phyloP scores from a whole-genome alignment of 2,888 invertebrate species.

The Aproaerema taeniolella region DNA sequence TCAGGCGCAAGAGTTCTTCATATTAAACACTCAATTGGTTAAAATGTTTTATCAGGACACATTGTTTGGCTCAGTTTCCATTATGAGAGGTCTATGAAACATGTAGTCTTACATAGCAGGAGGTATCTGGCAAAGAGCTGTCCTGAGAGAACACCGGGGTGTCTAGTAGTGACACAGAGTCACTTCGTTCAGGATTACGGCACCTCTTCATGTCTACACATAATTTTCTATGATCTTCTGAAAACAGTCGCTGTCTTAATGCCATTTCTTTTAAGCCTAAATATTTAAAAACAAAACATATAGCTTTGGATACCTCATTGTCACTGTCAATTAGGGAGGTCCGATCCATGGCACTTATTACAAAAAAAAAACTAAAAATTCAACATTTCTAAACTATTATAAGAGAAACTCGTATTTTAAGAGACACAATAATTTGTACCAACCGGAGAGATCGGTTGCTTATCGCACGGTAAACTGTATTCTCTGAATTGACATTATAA shows the following conservation, averaged over 20 bases:
- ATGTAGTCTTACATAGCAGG: constrained; percentile 1
- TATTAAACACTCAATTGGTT: neutral
- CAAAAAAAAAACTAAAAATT: neutral
- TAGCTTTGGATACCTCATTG: constrained; percentile 38
- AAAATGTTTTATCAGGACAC: neutral
- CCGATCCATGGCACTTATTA: constrained; percentile 41
- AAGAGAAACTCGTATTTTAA: too few species aligned
- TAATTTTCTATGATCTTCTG: constrained; percentile 40
- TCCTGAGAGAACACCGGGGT: constrained; percentile 39
- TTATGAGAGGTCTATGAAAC: too few species aligned
- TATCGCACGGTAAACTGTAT: constrained; percentile 4
- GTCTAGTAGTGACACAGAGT: constrained; percentile 43
- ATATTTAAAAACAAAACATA: neutral
- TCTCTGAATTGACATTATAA: constrained; percentile 3
- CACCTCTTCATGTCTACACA: constrained; percentile 72
- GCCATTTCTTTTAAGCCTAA: too few species aligned
- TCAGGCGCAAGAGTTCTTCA: too few species aligned
- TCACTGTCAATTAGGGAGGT: constrained; percentile 49
- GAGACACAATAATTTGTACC: too few species aligned
- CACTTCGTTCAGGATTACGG: constrained; percentile 43
- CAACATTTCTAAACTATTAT: constrained; percentile 9
- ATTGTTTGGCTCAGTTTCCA: neutral
- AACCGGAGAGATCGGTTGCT: constrained; percentile 29
- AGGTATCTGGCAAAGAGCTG: neutral
- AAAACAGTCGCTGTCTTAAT: neutral